Evolutionary conservation across 2,797 vertebrate species (phyloP).

Genomic region (Sebastiscus albofasciatus): DNA sequence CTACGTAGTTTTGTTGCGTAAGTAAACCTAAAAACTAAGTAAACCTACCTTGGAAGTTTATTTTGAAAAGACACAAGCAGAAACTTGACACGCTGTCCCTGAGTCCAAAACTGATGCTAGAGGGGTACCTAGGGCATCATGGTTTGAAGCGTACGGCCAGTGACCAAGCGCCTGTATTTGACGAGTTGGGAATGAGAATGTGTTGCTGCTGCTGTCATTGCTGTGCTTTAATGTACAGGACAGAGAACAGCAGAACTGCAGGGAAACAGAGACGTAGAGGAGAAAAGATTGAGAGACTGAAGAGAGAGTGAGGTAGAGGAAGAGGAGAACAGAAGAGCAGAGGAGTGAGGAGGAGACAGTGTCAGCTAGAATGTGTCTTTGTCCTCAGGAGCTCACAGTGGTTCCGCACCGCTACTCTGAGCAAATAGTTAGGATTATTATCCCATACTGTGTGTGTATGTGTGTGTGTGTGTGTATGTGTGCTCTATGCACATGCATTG

Average conservation of each 20-base stretch:
- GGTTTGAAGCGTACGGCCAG: neutral
- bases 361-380: slow-evolving; percentile 43
- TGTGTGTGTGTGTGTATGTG: neutral
- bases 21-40: neutral
- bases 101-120: neutral
- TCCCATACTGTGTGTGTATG: slow-evolving; percentile 25
- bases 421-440: slow-evolving; percentile 72
- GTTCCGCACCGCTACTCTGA: slow-evolving; percentile 61
- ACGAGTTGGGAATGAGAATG: neutral
- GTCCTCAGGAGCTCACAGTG: slow-evolving; percentile 49
- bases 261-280: neutral
- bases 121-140: neutral
- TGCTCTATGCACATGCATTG: neutral
- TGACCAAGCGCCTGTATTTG: neutral
- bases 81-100: no score
- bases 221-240: neutral
- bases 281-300: neutral
- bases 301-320: neutral
- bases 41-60: neutral
- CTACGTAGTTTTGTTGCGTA: neutral
- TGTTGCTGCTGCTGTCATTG: neutral
- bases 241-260: neutral
- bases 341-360: slow-evolving; percentile 12
- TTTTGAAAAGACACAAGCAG: neutral
- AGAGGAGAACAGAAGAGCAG: neutral